Conservation (phyloP, 1,140 invertebrate genomes). For the Drosophila kikkawai region DNA sequence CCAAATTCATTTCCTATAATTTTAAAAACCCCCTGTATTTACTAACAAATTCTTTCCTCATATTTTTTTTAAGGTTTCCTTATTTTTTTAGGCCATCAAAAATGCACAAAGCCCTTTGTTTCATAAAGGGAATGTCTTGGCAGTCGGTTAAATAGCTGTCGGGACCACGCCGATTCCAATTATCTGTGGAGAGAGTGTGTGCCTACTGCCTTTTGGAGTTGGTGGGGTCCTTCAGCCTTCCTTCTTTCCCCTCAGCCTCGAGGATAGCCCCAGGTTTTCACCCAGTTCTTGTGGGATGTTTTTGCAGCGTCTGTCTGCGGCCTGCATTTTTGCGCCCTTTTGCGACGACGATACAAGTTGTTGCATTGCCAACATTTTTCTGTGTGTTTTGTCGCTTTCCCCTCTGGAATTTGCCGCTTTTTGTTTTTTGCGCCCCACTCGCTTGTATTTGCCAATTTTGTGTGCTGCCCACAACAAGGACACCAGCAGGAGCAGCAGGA, state of each 20-base stretch:
- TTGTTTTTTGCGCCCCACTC: conserved; percentile 32
- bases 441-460: conserved; percentile 56
- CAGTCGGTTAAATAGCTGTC: conserved; percentile 39
- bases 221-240: background rate
- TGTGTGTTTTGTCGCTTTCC: conserved; percentile 34
- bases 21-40: background rate
- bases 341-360: conserved; percentile 55
- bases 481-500: conserved; percentile 14
- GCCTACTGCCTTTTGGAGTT: conserved; percentile 8
- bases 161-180: conserved; percentile 41
- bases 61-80: too few species aligned
- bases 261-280: conserved; percentile 7
- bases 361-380: conserved; percentile 67
- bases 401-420: conserved; percentile 41
- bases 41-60: background rate
- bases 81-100: background rate
- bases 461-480: conserved; percentile 51
- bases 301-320: conserved; percentile 69
- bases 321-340: conserved; percentile 67
- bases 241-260: too few species aligned
- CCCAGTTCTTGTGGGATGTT: conserved; percentile 49
- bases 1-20: background rate
- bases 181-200: conserved; percentile 30
- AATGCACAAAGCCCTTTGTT: background rate
- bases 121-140: conserved; percentile 1